A percentile compares a stretch with the other conserved stretches of the same genome.
phyloP scores from a whole-genome alignment of 2,113 vertebrate genomes.

The Stictonetta naevosa region DNA sequence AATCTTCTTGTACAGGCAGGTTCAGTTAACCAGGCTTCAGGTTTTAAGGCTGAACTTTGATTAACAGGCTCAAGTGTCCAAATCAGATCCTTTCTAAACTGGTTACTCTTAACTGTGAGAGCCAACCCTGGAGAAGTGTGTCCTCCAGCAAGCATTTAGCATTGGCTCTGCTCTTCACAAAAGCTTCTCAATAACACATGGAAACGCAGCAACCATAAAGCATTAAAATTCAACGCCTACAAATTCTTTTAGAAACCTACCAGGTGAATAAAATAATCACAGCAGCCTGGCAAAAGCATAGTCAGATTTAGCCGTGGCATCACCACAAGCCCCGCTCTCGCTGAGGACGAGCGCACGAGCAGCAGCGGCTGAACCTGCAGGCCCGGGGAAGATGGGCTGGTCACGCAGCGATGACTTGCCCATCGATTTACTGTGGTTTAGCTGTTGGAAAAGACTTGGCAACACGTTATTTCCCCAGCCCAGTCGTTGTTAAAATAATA shows the following conservation, averaged over 20 bases:
- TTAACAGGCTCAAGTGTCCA: not conserved
- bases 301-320: fast-evolving
- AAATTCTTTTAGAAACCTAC: not conserved
- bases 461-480: not conserved
- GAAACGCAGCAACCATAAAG: not conserved
- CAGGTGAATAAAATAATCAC: not conserved
- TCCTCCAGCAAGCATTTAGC: not conserved
- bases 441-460: slow-evolving; percentile 11
- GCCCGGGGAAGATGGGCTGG: not conserved
- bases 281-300: not conserved
- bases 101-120: not conserved
- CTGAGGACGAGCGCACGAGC: not conserved
- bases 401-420: not conserved
- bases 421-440: slow-evolving; percentile 9
- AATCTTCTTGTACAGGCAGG: not conserved
- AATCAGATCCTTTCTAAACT: not conserved
- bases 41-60: not conserved
- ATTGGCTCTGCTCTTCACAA: not conserved
- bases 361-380: fast-evolving
- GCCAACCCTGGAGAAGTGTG: not conserved
- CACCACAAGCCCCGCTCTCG: fast-evolving
- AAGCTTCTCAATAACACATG: fast-evolving
- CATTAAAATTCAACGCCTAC: not conserved
- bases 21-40: not conserved
- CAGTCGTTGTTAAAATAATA: not conserved